Percentiles rank a stretch among this genome's conserved stretches.
These are phyloP conservation scores for Microtus montanus DNA, from an alignment of 2,113 vertebrate species.

Conservation along the genomic window DNA sequence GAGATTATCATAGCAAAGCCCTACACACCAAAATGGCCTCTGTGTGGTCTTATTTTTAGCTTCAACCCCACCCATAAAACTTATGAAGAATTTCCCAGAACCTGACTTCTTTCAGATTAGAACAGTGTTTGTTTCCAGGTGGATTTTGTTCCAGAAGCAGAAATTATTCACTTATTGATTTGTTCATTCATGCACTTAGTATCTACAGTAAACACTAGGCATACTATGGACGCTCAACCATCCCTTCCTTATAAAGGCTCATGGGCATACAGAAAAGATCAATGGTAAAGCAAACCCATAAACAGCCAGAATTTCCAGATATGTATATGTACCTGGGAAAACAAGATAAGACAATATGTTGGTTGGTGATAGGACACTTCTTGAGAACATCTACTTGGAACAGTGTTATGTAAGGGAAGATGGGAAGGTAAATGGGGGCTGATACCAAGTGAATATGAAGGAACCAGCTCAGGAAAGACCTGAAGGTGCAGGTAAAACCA, in stretches of 20 bases:
- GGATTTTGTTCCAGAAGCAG: background rate
- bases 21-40: background rate
- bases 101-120: background rate
- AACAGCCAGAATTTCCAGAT: background rate
- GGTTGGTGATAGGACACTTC: background rate
- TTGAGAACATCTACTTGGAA: background rate
- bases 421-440: background rate
- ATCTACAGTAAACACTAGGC: background rate
- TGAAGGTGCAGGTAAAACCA: background rate
- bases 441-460: background rate
- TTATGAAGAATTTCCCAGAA: constrained; percentile 25
- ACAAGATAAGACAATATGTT: background rate
- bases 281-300: constrained; percentile 6
- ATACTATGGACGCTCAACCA: background rate
- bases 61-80: background rate
- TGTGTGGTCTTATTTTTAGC: constrained; percentile 48
- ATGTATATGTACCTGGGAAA: background rate
- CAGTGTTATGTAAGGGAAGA: background rate
- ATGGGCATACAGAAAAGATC: background rate
- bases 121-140: background rate
- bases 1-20: constrained; percentile 20
- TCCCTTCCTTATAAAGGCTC: background rate
- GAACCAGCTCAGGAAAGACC: rapidly evolving
- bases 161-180: background rate
- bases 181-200: background rate